These are phyloP conservation scores for Phrixothrix hirtus DNA, from an alignment of 2,888 invertebrate genomes.

Conservation along the genomic window DNA sequence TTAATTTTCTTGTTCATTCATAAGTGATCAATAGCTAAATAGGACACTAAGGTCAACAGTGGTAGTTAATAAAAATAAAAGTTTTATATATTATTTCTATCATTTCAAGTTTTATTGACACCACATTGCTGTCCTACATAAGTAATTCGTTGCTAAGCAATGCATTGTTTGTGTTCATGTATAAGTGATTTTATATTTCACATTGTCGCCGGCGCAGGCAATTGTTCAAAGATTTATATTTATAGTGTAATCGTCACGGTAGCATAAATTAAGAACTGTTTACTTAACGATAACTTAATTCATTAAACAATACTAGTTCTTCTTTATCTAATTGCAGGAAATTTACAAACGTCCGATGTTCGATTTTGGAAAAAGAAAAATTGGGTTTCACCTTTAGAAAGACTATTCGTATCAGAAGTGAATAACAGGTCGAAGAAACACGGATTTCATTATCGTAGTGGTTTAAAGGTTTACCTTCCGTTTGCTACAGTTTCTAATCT, in stretches of 20 bases:
- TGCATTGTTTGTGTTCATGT: too few relatives aligned
- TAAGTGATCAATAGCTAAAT: too few relatives aligned
- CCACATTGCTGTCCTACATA: background rate
- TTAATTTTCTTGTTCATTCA: too few relatives aligned
- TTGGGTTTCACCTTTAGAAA: conserved; percentile 4
- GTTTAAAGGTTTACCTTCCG: conserved; percentile 30
- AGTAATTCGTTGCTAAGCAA: background rate
- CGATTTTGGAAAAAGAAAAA: background rate
- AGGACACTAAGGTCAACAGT: background rate
- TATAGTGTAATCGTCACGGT: too few relatives aligned
- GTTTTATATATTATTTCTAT: background rate
- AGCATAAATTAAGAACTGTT: too few relatives aligned
- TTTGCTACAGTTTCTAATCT: conserved; percentile 5
- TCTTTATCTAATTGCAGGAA: background rate
- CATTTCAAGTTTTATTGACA: background rate
- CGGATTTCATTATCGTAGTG: conserved; percentile 31
- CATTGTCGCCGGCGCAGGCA: too few relatives aligned
- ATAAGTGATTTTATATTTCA: too few relatives aligned
- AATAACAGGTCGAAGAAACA: background rate
- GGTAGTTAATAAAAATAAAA: background rate
- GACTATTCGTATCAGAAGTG: background rate
- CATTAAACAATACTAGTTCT: background rate
- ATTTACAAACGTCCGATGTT: background rate
- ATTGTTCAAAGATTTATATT: too few relatives aligned
- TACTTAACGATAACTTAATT: background rate